Base-by-base conservation (phyloP, 2,888 invertebrate species). In the Diogma glabrata region DNA sequence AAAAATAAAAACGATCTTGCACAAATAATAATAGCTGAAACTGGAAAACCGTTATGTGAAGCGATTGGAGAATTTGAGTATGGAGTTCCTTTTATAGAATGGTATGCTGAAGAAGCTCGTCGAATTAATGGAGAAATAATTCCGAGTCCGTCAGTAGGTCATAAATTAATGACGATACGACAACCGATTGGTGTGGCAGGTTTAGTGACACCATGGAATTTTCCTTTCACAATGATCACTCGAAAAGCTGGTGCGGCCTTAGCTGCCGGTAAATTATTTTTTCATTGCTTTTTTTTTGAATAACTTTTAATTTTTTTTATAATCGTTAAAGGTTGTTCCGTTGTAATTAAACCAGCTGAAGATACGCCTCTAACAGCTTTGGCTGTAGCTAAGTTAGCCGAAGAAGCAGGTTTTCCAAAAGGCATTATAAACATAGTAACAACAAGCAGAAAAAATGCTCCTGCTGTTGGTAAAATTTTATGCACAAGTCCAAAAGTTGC, bases 191-290 rank as follows among this genome's bases (percentile, higher is more conserved):
- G 99, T 24, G 95, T 96, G 7, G 90, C 87, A 3, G 95, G 87
- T 14, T 75, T 97, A 53, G 94, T 99, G 19, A 96, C 96, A 12
- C 97, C 97, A 0, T 91, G 89, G 88, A 91, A 90, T 64, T 90
- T 90, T 63, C 99, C 99, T 2, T 82, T 85, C 67, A 97, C 97
- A 1, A 99, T 99, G 99, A 90, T 99, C 50, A 91, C 96, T 0
- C 75, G 99, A 47, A 99, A 99, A 72, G 93, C 90, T 3, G 89
- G 83, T 22, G 94, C 97, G 5, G 89, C 96, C 14, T 68, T 99
- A 57, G 93, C 96, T 26, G 91, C 89, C 10, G 69, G 65, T 64
- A 53, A 51, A 10, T 38, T 14, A 28, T 40, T 40, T 6, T 43
- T 24, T 24, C 24, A 9, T 24, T 24, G 9, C 6, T 24, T 24